Conservation (phyloP, 92 coral and sea anemone genomes). For the Porites divaricata region DNA sequence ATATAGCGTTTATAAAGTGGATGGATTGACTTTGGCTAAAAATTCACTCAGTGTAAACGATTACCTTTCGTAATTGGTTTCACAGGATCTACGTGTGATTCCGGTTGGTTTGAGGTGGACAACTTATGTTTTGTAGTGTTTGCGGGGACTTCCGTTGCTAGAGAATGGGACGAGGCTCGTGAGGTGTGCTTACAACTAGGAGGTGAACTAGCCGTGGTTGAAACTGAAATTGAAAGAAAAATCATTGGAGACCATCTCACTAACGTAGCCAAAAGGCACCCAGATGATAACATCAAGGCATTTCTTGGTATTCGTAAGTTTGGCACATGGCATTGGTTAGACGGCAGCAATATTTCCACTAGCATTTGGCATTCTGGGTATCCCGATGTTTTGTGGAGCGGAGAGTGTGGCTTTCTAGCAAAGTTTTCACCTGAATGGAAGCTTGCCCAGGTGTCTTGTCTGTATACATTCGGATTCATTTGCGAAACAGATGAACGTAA, state of each 20-base stretch:
- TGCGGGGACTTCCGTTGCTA: background rate
- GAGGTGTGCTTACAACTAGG: background rate
- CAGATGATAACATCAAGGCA: background rate
- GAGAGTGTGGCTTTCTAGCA: background rate
- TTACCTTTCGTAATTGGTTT: background rate
- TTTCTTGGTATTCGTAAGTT: slow-evolving; percentile 16
- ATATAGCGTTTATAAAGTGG: too few species aligned
- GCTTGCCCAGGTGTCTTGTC: background rate
- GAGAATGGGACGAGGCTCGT: slow-evolving; percentile 5
- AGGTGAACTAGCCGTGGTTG: slow-evolving; percentile 59
- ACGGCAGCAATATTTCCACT: background rate
- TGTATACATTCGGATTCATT: background rate
- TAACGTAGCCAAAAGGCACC: background rate
- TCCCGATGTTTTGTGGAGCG: background rate
- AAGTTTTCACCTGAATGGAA: background rate
- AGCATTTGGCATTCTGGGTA: slow-evolving; percentile 15
- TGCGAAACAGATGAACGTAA: slow-evolving; percentile 28
- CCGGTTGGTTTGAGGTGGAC: slow-evolving; percentile 38
- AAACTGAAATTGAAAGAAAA: slow-evolving; percentile 41
- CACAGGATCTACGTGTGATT: slow-evolving; percentile 25
- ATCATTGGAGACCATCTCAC: slow-evolving; percentile 1
- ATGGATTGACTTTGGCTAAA: too few species aligned
- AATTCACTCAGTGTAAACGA: background rate
- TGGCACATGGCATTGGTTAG: slow-evolving; percentile 34
- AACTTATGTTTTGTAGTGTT: slow-evolving; percentile 26